Conservation (phyloP, 2,113 vertebrate species). For the Siniperca chuatsi region DNA sequence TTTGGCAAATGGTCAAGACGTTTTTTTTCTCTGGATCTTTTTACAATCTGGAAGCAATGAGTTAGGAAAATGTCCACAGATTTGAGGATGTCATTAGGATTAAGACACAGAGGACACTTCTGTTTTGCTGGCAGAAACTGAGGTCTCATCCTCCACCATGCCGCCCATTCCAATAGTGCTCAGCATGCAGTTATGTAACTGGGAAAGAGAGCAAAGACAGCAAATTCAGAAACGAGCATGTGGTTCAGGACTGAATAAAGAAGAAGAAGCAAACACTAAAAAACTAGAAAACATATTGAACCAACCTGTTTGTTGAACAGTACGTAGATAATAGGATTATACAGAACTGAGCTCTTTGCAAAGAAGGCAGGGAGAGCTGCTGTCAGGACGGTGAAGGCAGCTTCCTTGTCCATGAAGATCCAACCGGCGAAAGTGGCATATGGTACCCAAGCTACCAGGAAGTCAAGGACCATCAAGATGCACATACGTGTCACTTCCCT, state of each 20-base stretch:
- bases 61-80: slow-evolving; percentile 3
- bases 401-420: slow-evolving; percentile 88
- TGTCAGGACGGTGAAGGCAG: slow-evolving; percentile 78
- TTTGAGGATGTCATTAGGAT: background rate
- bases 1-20: slow-evolving; percentile 48
- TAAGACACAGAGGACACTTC: slow-evolving; percentile 87
- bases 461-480: slow-evolving; percentile 86
- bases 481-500: slow-evolving; percentile 88
- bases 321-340: slow-evolving; percentile 82
- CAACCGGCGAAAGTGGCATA: slow-evolving; percentile 84
- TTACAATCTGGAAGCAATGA: no score
- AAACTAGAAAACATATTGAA: background rate
- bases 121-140: slow-evolving; percentile 87
- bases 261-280: no score
- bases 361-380: slow-evolving; percentile 87
- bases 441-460: slow-evolving; percentile 62
- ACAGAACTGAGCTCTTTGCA: slow-evolving; percentile 88
- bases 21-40: background rate
- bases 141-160: slow-evolving; percentile 86
- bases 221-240: no score
- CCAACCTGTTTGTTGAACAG: slow-evolving; percentile 87
- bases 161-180: slow-evolving; percentile 86
- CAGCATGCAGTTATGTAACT: slow-evolving; percentile 91
- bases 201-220: slow-evolving; percentile 68
- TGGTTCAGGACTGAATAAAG: no score